Evolutionary conservation across 2,797 vertebrate genomes (phyloP), one percentile per base, ranked within the genome.

Genomic region (Pseudomugil tenellus): DNA sequence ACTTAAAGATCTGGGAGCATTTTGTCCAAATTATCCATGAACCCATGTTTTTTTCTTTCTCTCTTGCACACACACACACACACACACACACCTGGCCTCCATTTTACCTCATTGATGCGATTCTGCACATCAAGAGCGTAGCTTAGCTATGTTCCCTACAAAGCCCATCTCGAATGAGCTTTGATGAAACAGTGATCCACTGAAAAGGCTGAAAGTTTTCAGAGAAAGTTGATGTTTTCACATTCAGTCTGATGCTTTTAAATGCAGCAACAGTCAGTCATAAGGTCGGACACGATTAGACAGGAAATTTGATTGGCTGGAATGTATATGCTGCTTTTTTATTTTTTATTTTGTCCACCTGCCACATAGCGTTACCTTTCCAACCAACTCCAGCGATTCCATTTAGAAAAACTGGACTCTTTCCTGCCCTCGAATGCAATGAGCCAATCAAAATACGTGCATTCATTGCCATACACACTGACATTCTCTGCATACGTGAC

Each of bases 21-120:
- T 91, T 91, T 88, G 39, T 72, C 66, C 67, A 86, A 91, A 93
- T 86, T 86, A 78, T 67, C 70, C 76, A 16, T 21, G 28, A 84
- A 74, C 67, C 71, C 71, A 66, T 65, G 58, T 70, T 76, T 66
- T 41, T 74, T 43, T n/a, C n/a, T n/a, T n/a, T n/a, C n/a, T n/a
- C n/a, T n/a, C n/a, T n/a, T 6, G 6, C 29, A 31, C 29, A 31
- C 29, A 31, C 29, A 31, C 29, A 31, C 60, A 66, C 49, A 11
- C 72, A 70, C 43, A 43, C 25, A 4, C 51, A 1, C 63, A 64
- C 89, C 85, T 93, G 92, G 92, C 78, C 83, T 84, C 89, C 81
- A 92, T 93, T 92, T 92, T 87, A 86, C 84, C 65, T 80, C 64
- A 77, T 67, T 83, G 62, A 71, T 14, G 57, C 74, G 79, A 51